These are phyloP conservation scores for Oreotrochilus melanogaster DNA, from an alignment of 2,113 vertebrate genomes.

Conservation along the genomic window DNA sequence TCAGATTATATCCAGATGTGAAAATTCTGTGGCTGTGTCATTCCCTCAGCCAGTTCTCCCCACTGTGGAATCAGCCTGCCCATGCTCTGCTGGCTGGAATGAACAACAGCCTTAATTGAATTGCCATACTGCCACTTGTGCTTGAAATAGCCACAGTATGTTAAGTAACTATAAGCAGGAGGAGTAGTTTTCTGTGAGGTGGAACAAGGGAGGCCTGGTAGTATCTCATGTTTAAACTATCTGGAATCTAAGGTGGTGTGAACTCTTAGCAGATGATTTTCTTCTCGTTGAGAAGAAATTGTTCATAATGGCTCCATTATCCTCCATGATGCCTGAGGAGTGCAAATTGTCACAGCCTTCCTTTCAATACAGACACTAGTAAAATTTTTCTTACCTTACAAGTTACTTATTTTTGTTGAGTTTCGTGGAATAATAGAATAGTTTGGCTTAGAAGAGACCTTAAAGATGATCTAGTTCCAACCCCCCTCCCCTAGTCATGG, in stretches of 20 bases:
- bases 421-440: not conserved
- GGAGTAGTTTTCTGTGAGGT: not conserved
- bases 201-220: not conserved
- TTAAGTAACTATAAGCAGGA: not conserved
- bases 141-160: not conserved
- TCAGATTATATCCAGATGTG: slow-evolving; percentile 41
- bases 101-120: not conserved
- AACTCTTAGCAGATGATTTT: not conserved
- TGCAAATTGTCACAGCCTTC: not conserved
- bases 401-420: not conserved
- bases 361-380: not conserved
- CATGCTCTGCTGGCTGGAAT: not conserved
- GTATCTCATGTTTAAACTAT: not conserved
- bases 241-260: not conserved
- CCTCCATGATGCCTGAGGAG: not conserved
- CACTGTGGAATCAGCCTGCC: not conserved
- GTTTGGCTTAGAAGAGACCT: too few relatives aligned
- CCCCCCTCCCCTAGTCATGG: too few relatives aligned
- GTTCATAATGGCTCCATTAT: not conserved
- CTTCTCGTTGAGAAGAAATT: not conserved
- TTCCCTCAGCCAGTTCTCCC: not conserved
- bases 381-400: not conserved
- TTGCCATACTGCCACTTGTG: not conserved
- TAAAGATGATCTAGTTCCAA: too few relatives aligned
- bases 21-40: not conserved